phyloP scores from a whole-genome alignment of 2,888 invertebrate genomes.

The Megaustenia siamemsis region DNA sequence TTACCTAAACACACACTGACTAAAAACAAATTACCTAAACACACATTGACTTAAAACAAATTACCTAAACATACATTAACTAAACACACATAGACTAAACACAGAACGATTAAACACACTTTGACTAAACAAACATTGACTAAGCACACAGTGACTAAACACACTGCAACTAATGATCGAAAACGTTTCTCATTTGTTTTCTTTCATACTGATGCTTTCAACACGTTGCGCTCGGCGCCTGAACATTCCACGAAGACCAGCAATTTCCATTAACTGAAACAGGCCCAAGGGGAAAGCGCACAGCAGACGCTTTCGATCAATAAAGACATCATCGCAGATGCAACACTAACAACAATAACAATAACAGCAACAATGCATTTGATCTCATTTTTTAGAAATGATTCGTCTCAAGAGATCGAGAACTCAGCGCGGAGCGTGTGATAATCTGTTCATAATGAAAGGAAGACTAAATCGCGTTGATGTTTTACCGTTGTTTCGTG shows the following conservation, averaged over 20 bases:
- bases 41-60: no score
- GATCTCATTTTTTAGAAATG: neutral
- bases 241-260: slow-evolving; percentile 3
- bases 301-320: slow-evolving; percentile 20
- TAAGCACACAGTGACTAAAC: neutral
- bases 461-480: no score
- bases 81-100: no score
- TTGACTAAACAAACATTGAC: no score
- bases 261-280: slow-evolving; percentile 24
- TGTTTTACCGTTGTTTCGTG: no score
- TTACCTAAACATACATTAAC: no score
- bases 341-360: neutral
- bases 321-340: slow-evolving; percentile 1
- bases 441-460: slow-evolving; percentile 1
- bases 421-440: neutral
- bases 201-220: neutral
- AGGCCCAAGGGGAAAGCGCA: neutral
- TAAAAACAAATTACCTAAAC: no score
- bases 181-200: no score
- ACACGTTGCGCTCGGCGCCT: neutral
- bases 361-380: no score
- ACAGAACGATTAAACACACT: no score
- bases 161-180: neutral
- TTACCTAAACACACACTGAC: no score
- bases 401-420: neutral